Evolutionary conservation across 2,888 invertebrate genomes (phyloP).

Genomic region (Drosophila macrospina): DNA sequence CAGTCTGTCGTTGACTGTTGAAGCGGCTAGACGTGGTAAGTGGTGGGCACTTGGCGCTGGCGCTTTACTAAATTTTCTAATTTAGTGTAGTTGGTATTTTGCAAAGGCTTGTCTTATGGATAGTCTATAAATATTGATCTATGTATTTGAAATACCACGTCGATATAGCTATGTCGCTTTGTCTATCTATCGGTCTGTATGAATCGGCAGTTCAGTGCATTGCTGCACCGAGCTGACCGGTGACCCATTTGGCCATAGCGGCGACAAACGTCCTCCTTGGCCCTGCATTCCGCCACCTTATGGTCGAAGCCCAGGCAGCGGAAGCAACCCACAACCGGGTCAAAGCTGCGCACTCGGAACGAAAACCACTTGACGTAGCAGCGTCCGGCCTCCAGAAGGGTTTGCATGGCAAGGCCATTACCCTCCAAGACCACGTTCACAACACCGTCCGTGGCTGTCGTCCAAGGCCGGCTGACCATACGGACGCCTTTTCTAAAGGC

Average conservation of each 20-base stretch:
- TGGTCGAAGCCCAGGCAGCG: constrained; percentile 17
- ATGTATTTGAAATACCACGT: no score
- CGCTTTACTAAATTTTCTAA: no score
- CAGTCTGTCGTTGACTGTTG: no score
- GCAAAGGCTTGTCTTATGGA: no score
- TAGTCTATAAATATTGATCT: no score
- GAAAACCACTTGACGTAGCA: constrained; percentile 29
- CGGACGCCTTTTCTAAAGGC: background rate
- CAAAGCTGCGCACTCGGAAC: constrained; percentile 7
- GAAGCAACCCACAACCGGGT: constrained; percentile 15
- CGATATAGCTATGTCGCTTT: no score
- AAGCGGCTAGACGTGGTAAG: no score
- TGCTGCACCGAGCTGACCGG: background rate
- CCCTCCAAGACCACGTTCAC: constrained; percentile 6
- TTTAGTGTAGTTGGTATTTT: no score
- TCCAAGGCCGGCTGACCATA: constrained; percentile 1
- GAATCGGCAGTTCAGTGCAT: constrained; percentile 12
- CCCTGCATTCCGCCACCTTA: constrained; percentile 14
- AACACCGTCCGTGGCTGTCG: no score
- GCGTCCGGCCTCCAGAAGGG: constrained; percentile 3
- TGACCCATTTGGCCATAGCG: constrained; percentile 24
- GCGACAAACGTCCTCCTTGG: constrained; percentile 19
- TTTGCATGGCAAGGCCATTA: background rate
- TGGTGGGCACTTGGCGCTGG: no score
- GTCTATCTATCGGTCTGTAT: no score